phyloP scores from a whole-genome alignment of 2,113 vertebrate genomes.

The Podarcis raffonei region DNA sequence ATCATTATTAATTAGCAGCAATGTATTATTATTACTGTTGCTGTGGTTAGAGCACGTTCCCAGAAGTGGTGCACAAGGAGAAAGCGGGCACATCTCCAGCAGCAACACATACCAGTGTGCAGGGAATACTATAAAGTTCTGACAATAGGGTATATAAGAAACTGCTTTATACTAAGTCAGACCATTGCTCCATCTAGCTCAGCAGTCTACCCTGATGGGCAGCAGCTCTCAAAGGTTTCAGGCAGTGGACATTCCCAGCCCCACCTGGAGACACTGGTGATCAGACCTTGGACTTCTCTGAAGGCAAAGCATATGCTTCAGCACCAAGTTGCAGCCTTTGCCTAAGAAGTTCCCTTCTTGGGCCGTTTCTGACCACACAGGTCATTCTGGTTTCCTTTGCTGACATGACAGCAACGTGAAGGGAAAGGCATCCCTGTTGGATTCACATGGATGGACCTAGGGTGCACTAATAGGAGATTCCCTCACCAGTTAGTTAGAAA shows the following conservation, averaged over 20 bases:
- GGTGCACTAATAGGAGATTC: rapidly evolving
- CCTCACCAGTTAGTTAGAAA: rapidly evolving
- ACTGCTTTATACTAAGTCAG: too few species aligned
- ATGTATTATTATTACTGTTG: background rate
- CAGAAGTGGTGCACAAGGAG: background rate
- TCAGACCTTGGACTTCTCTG: too few species aligned
- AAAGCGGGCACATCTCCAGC: too few species aligned
- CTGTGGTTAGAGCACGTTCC: background rate
- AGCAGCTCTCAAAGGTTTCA: too few species aligned
- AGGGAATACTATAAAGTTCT: background rate
- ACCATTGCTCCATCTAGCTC: too few species aligned
- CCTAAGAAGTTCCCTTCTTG: background rate
- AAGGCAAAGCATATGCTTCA: too few species aligned
- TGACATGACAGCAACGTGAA: background rate
- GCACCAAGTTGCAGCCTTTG: too few species aligned
- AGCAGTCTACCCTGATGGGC: too few species aligned
- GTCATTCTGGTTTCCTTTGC: slow-evolving; percentile 1
- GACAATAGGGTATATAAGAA: too few species aligned
- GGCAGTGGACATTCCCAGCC: too few species aligned
- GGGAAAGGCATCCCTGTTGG: background rate
- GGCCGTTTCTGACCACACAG: slow-evolving; percentile 12
- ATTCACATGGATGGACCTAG: background rate
- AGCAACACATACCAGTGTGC: background rate
- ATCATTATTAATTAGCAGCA: background rate
- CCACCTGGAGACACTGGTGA: too few species aligned